Conservation (phyloP, 2,113 vertebrate species). For the Oncorhynchus masou region DNA sequence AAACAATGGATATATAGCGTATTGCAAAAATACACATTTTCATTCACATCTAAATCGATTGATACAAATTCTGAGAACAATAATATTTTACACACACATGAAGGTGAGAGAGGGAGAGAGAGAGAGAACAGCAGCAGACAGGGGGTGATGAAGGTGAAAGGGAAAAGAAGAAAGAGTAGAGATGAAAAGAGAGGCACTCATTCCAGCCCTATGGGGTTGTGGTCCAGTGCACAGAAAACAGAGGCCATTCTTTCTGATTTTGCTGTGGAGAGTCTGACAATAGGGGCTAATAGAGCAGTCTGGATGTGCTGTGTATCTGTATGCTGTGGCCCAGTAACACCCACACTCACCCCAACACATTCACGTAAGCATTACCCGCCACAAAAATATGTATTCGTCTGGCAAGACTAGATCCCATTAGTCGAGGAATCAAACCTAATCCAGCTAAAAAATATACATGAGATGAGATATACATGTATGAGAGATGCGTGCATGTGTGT, state of each 20-base stretch:
- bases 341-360: not conserved
- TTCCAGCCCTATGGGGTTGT: not conserved
- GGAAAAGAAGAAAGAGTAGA: not conserved
- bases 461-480: too few species aligned
- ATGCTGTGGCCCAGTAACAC: not conserved
- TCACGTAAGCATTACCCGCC: not conserved
- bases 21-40: too few species aligned
- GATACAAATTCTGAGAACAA: too few species aligned
- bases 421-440: too few species aligned
- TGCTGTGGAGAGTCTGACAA: not conserved
- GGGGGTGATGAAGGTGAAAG: not conserved
- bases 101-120: not conserved
- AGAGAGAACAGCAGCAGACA: not conserved
- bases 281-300: conserved; percentile 3
- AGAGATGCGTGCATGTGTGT: too few species aligned
- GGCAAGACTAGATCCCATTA: too few species aligned
- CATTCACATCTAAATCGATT: too few species aligned
- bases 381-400: too few species aligned
- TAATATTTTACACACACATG: too few species aligned
- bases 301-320: not conserved
- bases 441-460: too few species aligned
- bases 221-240: conserved; percentile 5
- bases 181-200: not conserved
- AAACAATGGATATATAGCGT: too few species aligned
- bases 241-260: not conserved